Evolutionary conservation across 2,797 vertebrate species (phyloP).

Genomic region (Pangasius djambal): DNA sequence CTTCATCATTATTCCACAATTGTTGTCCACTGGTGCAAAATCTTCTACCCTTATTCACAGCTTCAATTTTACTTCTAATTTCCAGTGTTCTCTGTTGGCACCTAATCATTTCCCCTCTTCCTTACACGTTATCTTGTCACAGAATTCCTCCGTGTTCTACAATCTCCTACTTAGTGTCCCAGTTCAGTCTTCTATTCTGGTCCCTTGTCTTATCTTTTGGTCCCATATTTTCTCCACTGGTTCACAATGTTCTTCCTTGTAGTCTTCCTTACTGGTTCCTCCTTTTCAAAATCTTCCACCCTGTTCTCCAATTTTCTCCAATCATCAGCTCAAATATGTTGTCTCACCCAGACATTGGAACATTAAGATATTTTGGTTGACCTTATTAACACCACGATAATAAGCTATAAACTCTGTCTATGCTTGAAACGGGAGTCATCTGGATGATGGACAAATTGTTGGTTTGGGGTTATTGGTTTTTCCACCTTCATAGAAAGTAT

Average conservation of each 20-base stretch:
- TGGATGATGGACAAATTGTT: not conserved
- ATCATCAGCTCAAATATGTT: not conserved
- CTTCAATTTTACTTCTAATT: not conserved
- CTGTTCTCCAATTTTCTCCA: not conserved
- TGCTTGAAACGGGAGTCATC: not conserved
- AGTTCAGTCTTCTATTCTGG: not conserved
- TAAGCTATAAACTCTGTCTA: slow-evolving; percentile 29
- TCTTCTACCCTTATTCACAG: not conserved
- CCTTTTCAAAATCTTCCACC: not conserved
- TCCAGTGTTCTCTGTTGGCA: not conserved
- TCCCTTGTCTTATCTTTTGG: not conserved
- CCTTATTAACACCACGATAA: slow-evolving; percentile 24
- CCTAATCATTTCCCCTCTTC: not conserved
- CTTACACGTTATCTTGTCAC: not conserved
- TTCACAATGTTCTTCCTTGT: not conserved
- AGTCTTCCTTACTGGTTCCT: not conserved
- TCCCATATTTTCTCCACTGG: not conserved
- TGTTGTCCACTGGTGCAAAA: not conserved
- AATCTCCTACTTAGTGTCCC: not conserved
- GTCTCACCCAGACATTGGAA: slow-evolving; percentile 3
- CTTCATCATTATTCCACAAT: not conserved
- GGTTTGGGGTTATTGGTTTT: not conserved
- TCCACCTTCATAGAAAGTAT: not conserved
- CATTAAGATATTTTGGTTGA: slow-evolving; percentile 14
- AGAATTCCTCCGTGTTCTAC: not conserved